Evolutionary conservation across 1,140 invertebrate genomes (phyloP).

Genomic region (Scaptomyza montana): DNA sequence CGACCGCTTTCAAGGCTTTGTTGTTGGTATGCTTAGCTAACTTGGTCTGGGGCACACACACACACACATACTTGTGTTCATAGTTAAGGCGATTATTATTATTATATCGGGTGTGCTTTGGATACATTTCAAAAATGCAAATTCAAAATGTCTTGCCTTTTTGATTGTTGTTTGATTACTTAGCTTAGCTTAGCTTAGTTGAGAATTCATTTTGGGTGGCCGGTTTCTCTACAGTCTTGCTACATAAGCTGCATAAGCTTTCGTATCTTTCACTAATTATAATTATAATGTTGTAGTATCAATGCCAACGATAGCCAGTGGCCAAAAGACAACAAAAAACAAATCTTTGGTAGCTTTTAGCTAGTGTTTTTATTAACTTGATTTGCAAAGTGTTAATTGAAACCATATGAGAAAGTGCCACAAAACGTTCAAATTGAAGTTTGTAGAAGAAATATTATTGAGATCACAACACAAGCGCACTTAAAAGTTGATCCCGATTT

Average conservation of each 20-base stretch:
- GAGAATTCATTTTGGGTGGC: slow-evolving; percentile 11
- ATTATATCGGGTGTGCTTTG: slow-evolving; percentile 7
- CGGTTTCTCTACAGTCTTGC: slow-evolving; percentile 4
- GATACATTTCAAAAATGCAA: background rate
- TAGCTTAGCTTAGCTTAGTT: background rate
- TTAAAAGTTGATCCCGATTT: slow-evolving; percentile 47
- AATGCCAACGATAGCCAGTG: slow-evolving; percentile 25
- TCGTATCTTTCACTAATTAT: slow-evolving; percentile 69
- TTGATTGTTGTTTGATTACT: background rate
- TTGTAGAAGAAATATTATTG: slow-evolving; percentile 1
- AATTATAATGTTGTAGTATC: slow-evolving; percentile 51
- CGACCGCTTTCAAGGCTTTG: slow-evolving; percentile 34
- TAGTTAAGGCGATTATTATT: background rate
- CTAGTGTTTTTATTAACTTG: slow-evolving; percentile 29
- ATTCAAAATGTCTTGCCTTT: background rate
- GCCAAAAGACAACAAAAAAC: background rate
- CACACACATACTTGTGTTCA: background rate
- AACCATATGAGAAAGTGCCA: slow-evolving; percentile 63
- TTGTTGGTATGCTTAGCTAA: slow-evolving; percentile 3
- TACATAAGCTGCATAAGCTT: slow-evolving; percentile 34
- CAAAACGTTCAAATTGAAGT: slow-evolving; percentile 29
- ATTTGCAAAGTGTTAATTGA: slow-evolving; percentile 61
- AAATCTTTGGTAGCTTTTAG: slow-evolving; percentile 3
- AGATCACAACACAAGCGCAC: slow-evolving; percentile 17
- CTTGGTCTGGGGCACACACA: slow-evolving; percentile 3